These are phyloP conservation scores for Pogoniulus pusillus DNA, from an alignment of 2,797 vertebrate genomes.

Conservation along the genomic window DNA sequence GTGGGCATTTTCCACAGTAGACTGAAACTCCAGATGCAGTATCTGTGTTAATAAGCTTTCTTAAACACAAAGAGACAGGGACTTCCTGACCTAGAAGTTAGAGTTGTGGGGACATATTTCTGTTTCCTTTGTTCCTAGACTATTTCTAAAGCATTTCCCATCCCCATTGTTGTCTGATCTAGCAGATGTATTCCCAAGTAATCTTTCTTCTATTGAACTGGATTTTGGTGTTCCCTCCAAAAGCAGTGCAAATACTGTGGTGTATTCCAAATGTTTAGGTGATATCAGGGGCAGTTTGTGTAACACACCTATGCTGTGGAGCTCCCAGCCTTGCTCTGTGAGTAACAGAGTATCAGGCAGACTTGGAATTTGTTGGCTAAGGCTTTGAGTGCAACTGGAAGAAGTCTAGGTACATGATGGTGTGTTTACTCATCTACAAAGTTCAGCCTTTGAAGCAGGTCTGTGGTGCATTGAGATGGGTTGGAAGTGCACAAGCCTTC, in stretches of 20 bases:
- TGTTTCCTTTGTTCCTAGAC: neutral
- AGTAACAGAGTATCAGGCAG: neutral
- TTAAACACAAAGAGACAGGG: neutral
- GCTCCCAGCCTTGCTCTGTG: neutral
- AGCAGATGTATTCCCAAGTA: neutral
- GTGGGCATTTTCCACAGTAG: neutral
- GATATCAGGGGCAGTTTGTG: neutral
- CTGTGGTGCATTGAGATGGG: neutral
- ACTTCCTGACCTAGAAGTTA: too few relatives aligned
- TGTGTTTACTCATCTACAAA: neutral
- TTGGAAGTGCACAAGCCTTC: neutral
- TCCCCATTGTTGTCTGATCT: neutral
- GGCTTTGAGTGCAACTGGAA: neutral
- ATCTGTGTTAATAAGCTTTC: neutral
- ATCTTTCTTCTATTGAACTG: neutral
- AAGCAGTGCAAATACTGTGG: neutral
- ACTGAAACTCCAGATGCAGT: neutral
- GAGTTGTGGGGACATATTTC: neutral
- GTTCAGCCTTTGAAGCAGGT: neutral
- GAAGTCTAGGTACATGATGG: rapidly evolving
- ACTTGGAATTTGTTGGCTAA: neutral
- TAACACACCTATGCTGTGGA: neutral
- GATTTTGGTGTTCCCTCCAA: neutral
- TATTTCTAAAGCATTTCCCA: neutral
- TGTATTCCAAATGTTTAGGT: neutral